Conservation (phyloP, 2,888 invertebrate species). For the Lutraria lutraria region DNA sequence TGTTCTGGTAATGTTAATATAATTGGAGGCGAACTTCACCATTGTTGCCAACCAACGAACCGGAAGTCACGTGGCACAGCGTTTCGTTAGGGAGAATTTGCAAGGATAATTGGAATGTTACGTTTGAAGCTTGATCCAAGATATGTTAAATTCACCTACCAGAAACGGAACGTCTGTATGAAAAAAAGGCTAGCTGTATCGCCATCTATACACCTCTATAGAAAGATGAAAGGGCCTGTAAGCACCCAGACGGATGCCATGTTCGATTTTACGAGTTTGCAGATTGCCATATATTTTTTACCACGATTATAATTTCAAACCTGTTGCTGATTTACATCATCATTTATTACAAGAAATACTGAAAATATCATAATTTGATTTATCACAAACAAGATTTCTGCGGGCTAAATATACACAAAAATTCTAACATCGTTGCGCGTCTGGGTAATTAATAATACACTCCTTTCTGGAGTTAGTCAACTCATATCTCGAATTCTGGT, state of each 20-base stretch:
- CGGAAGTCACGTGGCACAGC: constrained; percentile 57
- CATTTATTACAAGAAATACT: constrained; percentile 17
- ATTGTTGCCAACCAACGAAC: constrained; percentile 48
- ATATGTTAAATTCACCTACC: constrained; percentile 14
- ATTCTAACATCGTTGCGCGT: neutral
- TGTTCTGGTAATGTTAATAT: constrained; percentile 59
- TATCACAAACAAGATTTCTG: neutral
- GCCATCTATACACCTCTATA: neutral
- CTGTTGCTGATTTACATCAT: constrained; percentile 13
- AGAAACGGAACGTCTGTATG: constrained; percentile 40
- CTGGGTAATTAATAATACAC: neutral
- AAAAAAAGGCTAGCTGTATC: neutral
- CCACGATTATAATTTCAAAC: constrained; percentile 12
- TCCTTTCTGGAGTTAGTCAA: neutral
- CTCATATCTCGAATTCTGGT: constrained; percentile 20
- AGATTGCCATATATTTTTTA: neutral
- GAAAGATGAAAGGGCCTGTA: constrained; percentile 31
- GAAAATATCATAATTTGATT: neutral
- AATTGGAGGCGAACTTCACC: constrained; percentile 60
- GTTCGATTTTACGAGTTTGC: constrained; percentile 6
- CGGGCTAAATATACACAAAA: neutral
- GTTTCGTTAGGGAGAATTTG: constrained; percentile 52
- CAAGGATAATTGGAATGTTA: constrained; percentile 59
- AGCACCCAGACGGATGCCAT: constrained; percentile 26
- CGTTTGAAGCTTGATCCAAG: constrained; percentile 56